Evolutionary conservation across 1,140 invertebrate species (phyloP).

Genomic region (Drosophila sp.): DNA sequence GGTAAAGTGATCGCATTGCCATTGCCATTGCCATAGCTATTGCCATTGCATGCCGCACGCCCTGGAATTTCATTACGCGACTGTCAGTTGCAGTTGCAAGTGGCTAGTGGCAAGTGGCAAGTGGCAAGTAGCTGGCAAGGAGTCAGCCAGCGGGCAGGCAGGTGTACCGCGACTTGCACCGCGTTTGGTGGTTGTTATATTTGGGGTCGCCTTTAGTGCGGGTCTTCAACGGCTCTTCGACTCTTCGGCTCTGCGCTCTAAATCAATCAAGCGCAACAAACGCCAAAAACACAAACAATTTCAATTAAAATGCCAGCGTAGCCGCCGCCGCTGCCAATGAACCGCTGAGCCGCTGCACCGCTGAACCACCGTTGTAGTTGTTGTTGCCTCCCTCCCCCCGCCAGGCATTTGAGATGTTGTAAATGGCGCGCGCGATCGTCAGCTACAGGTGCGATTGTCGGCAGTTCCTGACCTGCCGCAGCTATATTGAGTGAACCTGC

Average conservation of each 20-base stretch:
- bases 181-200: slow-evolving; percentile 38
- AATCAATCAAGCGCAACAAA: slow-evolving; percentile 80
- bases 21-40: slow-evolving; percentile 22
- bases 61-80: slow-evolving; percentile 72
- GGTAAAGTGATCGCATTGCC: slow-evolving; percentile 38
- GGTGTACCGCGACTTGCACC: slow-evolving; percentile 47
- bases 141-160: slow-evolving; percentile 73
- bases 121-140: slow-evolving; percentile 6
- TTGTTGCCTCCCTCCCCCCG: background rate
- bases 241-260: slow-evolving; percentile 56
- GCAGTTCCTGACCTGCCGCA: slow-evolving; percentile 35
- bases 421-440: slow-evolving; percentile 48
- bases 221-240: slow-evolving; percentile 47
- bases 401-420: slow-evolving; percentile 24
- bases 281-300: slow-evolving; percentile 55
- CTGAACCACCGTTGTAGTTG: background rate
- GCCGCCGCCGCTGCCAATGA: slow-evolving; percentile 7
- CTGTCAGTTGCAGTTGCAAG: slow-evolving; percentile 42
- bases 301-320: slow-evolving; percentile 75
- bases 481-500: slow-evolving; percentile 19
- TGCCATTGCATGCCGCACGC: slow-evolving; percentile 60
- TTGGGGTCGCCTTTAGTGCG: slow-evolving; percentile 54
- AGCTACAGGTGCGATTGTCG: slow-evolving; percentile 49
- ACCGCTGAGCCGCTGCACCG: background rate
- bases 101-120: too few relatives aligned